These are phyloP conservation scores for Ochotona princeps DNA, from an alignment of 2,113 vertebrate species.

Conservation along the genomic window DNA sequence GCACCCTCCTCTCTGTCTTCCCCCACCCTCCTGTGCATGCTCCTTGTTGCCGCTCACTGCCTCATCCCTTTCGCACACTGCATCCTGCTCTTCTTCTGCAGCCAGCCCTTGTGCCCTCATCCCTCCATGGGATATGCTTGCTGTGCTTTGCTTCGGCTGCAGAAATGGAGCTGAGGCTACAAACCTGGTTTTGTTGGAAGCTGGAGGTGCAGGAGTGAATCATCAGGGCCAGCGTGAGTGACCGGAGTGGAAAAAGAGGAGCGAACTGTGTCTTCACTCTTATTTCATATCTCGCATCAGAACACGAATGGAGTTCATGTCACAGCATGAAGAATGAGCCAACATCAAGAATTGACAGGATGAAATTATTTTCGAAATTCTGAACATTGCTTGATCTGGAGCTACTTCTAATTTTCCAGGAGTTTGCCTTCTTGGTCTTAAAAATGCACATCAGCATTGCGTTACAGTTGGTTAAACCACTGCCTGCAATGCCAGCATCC, in stretches of 20 bases:
- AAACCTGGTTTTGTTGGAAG: neutral
- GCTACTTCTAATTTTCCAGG: neutral
- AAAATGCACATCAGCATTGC: neutral
- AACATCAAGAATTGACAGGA: neutral
- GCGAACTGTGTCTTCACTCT: neutral
- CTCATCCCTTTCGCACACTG: neutral
- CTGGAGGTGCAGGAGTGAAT: neutral
- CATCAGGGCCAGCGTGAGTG: neutral
- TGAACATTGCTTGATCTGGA: neutral
- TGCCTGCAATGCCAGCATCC: too few species aligned
- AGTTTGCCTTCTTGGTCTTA: neutral
- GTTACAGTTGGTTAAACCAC: too few species aligned
- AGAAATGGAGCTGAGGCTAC: neutral
- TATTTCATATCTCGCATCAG: neutral
- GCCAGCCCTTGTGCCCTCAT: too few species aligned
- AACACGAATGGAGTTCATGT: neutral
- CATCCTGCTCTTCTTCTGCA: too few species aligned
- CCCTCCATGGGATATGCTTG: too few species aligned
- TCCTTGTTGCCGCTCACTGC: neutral
- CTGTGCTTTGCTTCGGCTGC: neutral
- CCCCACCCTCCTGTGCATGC: fast-evolving
- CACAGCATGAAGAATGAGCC: neutral
- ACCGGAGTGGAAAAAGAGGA: neutral
- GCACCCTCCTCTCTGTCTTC: fast-evolving
- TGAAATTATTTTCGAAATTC: neutral